Conservation (phyloP, 2,797 vertebrate genomes). For the Pseudochirops cupreus region DNA sequence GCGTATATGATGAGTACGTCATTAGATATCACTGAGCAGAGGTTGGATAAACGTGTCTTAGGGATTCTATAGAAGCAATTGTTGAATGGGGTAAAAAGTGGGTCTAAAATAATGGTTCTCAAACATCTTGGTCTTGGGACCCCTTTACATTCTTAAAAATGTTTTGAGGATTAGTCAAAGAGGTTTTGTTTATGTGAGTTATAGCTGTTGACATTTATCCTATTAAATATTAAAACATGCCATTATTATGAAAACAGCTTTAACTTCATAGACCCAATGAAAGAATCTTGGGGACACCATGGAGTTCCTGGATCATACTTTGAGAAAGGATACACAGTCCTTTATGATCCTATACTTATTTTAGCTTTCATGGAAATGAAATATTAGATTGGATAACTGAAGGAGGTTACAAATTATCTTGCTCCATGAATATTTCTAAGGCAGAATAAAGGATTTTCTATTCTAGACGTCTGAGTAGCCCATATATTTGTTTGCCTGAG, state of each 20-base stretch:
- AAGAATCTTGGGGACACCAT: not conserved
- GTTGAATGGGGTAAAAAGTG: not conserved
- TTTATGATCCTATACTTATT: not conserved
- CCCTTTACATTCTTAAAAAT: not conserved
- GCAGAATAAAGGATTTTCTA: not conserved
- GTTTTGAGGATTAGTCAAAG: not conserved
- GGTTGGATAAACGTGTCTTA: not conserved
- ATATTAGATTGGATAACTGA: not conserved
- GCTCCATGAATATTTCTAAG: not conserved
- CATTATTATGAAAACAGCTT: not conserved
- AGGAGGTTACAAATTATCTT: not conserved
- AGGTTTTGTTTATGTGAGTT: not conserved
- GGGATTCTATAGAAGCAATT: not conserved
- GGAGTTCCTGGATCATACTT: not conserved
- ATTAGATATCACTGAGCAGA: not conserved
- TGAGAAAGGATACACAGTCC: not conserved
- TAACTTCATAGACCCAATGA: not conserved
- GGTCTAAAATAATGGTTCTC: not conserved
- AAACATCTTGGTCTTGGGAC: not conserved
- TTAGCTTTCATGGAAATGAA: not conserved
- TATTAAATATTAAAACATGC: not conserved
- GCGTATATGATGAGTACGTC: not conserved
- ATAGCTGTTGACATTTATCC: not conserved
- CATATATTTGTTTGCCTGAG: not conserved
- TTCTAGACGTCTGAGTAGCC: not conserved